Evolutionary conservation across 1,140 invertebrate species (phyloP).

Genomic region (Drosophila orena): DNA sequence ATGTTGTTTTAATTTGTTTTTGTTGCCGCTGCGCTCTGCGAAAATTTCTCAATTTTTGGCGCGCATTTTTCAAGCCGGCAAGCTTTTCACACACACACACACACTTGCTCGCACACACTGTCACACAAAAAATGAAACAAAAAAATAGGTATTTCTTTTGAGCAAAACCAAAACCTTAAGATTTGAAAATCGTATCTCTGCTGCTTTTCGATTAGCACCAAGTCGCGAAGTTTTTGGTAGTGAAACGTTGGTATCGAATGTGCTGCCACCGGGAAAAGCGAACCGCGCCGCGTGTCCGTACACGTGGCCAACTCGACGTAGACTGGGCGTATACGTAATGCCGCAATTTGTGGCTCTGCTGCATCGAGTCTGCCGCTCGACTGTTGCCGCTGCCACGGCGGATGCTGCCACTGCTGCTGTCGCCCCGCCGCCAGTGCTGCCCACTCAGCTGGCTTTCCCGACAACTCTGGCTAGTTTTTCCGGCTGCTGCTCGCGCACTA

Average conservation of each 20-base stretch:
- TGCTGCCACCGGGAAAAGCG: constrained; percentile 2
- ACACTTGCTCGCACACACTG: not conserved
- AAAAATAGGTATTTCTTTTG: constrained; percentile 5
- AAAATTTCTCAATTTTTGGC: constrained; percentile 52
- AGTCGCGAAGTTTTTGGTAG: constrained; percentile 21
- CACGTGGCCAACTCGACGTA: constrained; percentile 76
- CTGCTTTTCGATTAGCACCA: not conserved
- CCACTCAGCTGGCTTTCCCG: not conserved
- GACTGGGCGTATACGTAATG: constrained; percentile 42
- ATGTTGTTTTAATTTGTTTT: not conserved
- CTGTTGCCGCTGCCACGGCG: constrained; percentile 44
- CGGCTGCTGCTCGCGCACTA: not conserved
- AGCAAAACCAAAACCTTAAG: not conserved
- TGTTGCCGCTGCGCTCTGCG: constrained; percentile 10
- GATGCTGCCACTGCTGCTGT: constrained; percentile 35
- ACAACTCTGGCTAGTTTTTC: not conserved
- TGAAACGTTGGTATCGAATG: constrained; percentile 6
- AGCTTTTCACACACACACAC: constrained; percentile 8
- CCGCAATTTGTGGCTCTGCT: constrained; percentile 35
- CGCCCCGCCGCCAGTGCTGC: constrained; percentile 1
- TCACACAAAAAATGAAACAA: constrained; percentile 12
- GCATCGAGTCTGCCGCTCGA: constrained; percentile 71
- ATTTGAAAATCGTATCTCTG: not conserved
- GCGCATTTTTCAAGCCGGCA: constrained; percentile 52
- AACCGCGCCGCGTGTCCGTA: constrained; percentile 59